A percentile compares a stretch with the other conserved stretches of the same genome.
These are phyloP conservation scores for Podilymbus podiceps DNA, from an alignment of 2,113 vertebrate species.

Conservation along the genomic window DNA sequence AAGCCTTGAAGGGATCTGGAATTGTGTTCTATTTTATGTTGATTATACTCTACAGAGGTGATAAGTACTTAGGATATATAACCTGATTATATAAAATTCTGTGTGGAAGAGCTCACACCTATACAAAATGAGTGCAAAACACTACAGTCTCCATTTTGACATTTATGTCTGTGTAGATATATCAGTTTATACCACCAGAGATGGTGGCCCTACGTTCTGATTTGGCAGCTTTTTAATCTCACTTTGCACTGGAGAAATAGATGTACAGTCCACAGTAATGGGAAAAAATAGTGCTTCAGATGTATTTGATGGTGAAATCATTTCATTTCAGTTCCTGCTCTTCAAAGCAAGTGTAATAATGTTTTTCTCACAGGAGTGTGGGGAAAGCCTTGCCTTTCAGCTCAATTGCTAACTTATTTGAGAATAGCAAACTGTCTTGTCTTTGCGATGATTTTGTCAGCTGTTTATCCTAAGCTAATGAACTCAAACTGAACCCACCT, in stretches of 20 bases:
- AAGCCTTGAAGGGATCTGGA: background rate
- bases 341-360: background rate
- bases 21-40: background rate
- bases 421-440: background rate
- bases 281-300: background rate
- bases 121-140: background rate
- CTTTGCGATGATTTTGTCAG: constrained; percentile 9
- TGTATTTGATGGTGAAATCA: background rate
- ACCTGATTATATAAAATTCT: background rate
- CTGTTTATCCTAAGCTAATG: background rate
- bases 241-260: background rate
- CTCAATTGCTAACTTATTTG: background rate
- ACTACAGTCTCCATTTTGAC: background rate
- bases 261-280: background rate
- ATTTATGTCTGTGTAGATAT: background rate
- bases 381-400: background rate
- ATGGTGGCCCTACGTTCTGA: background rate
- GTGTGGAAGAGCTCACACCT: background rate
- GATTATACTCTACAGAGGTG: background rate
- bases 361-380: background rate
- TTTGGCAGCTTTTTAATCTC: constrained; percentile 13
- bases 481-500: background rate
- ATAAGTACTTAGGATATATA: background rate
- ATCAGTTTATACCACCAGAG: background rate
- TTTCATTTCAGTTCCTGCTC: background rate